Evolutionary conservation across 2,113 vertebrate species (phyloP), one percentile per base, ranked within the genome.

Genomic region (zebrafish (Danio rerio)): DNA sequence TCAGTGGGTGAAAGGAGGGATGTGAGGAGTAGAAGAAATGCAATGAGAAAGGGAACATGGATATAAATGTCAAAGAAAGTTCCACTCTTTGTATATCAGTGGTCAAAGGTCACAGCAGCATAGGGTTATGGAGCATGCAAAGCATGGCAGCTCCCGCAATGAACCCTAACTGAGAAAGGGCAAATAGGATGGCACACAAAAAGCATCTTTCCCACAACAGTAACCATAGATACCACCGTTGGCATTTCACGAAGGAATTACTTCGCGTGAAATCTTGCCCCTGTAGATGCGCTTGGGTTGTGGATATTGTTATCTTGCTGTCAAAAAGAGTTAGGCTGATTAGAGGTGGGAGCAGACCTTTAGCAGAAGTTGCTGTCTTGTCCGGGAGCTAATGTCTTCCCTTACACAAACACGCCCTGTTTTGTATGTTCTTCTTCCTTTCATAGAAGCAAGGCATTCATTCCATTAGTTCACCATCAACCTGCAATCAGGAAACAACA

Each of bases 271-370:
- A 79, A 65, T 86, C 82, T 84, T 79, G 74, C 53, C 82, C 85
- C 75, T 18, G 69, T 75, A 78, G 58, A 81, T 81, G 68, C 31
- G 56, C 78, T 53, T 9, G 31, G 65, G 61, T 80, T 59, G 82
- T 56, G 80, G 72, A 84, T 81, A 81, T 76, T 70, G 74, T 78
- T 71, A 62, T 86, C 82, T 78, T 9, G 12, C 74, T 84, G 85
- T 79, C 85, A 84, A 63, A 68, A 72, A 9, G 82, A 81, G 79
- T 84, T 86, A 83, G 73, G 42, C 31, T 78, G 79, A 86, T 86
- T 68, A 84, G 68, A 66, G 68, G 74, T 65, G 69, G 58, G 74
- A 84, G 55, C 74, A 79, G 79, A 84, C 79, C 59, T 77, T 83
- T 50, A 78, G 71, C 43, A 72, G 56, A 78, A 78, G 68, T 52